These are phyloP conservation scores for Cheumatopsyche charites DNA, from an alignment of 1,140 invertebrate genomes.

Conservation along the genomic window DNA sequence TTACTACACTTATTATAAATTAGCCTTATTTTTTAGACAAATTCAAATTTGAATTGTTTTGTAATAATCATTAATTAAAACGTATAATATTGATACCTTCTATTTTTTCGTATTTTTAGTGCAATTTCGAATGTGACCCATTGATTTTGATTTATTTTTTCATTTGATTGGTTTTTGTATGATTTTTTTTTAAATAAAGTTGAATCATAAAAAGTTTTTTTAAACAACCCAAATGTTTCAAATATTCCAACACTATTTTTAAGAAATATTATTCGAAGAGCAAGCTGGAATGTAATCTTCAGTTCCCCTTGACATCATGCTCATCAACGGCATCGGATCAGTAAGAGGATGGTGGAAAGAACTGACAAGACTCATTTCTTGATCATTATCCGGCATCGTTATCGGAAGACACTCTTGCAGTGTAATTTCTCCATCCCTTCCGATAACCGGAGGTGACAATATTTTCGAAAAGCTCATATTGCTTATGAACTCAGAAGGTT, in stretches of 20 bases:
- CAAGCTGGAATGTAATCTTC: constrained; percentile 11
- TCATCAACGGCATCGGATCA: constrained; percentile 2
- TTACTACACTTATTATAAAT: too few species aligned
- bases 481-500: background rate
- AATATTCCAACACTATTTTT: too few species aligned
- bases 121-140: too few species aligned
- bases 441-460: background rate
- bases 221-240: too few species aligned
- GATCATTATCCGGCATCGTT: background rate
- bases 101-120: too few species aligned
- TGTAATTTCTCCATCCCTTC: background rate
- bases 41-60: background rate
- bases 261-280: constrained; percentile 4
- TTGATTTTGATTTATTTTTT: too few species aligned
- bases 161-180: too few species aligned
- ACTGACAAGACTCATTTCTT: background rate
- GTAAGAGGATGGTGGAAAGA: background rate
- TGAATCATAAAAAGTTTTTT: too few species aligned
- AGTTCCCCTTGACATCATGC: background rate
- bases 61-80: background rate
- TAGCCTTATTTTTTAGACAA: too few species aligned
- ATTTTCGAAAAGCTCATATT: constrained; percentile 26
- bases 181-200: too few species aligned
- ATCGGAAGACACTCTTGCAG: constrained; percentile 30
- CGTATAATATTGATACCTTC: background rate